Evolutionary conservation across 2,113 vertebrate species (phyloP), one percentile per base, ranked within the genome.

Genomic region (Phasianus colchicus): DNA sequence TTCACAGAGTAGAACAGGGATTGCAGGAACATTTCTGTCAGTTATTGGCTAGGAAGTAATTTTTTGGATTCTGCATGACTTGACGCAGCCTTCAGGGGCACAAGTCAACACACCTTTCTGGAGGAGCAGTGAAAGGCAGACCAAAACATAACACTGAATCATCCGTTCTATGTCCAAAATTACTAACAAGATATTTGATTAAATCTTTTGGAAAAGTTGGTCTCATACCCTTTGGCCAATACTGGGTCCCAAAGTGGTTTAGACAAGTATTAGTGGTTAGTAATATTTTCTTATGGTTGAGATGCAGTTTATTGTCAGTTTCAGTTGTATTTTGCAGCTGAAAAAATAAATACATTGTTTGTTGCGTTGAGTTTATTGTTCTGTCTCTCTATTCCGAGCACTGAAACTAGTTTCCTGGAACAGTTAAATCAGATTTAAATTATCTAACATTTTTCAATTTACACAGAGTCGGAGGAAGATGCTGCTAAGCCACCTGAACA

Each of bases 21-120:
- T 32, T 88, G 50, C 87, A 92, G 75, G 61, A 96, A 91, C 84
- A 95, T 96, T 97, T 95, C 88, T 95, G 89, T 92, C 89, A 91
- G 87, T 75, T 92, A 92, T 78, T 92, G 91, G 88, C 48, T 65
- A 86, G 93, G 94, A 97, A 95, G 83, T 94, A 96, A 97, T 95
- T 61, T 96, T 89, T 79, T 55, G 73, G 83, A 58, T 95, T 96
- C 90, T 96, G 95, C 93, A 94, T 97, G 95, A 95, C 91, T 95
- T 95, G 89, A 87, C 83, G 87, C 0, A 0, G 76, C 66, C 79
- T 94, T 79, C 21, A 66, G 47, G 87, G 90, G 78, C 79, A 93
- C 66, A 90, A 91, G 85, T 89, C 91, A 96, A 78, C 36, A 87
- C 57, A 82, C 70, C 79, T 94, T 88, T 90, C 63, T 87, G 69